Evolutionary conservation across 2,888 invertebrate genomes (phyloP).

Genomic region (Cerceris ruficornis): DNA sequence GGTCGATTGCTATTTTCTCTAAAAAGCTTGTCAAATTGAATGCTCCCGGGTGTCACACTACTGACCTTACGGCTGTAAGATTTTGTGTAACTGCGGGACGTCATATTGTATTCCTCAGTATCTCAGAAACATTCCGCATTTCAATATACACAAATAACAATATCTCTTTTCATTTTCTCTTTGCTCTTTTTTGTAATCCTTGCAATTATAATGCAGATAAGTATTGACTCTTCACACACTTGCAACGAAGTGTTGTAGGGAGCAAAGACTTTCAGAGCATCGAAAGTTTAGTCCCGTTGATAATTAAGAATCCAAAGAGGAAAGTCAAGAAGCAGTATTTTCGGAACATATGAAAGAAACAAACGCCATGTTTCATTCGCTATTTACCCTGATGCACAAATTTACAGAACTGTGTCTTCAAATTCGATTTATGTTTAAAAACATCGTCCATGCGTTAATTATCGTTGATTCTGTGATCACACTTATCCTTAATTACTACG

Average conservation of each 20-base stretch:
- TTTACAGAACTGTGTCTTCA: constrained; percentile 58
- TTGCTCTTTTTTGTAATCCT: constrained; percentile 38
- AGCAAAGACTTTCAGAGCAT: constrained; percentile 35
- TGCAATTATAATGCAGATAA: constrained; percentile 44
- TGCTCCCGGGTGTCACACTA: constrained; percentile 82
- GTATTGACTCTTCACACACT: constrained; percentile 44
- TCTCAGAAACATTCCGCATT: constrained; percentile 66
- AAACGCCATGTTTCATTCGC: constrained; percentile 79
- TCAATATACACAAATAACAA: constrained; percentile 66
- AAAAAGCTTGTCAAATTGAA: constrained; percentile 86
- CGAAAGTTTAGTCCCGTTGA: constrained; percentile 22
- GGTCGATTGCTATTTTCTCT: constrained; percentile 93
- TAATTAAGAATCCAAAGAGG: constrained; percentile 28
- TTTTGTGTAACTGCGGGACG: constrained; percentile 80
- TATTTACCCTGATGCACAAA: constrained; percentile 70
- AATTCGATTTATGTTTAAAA: constrained; percentile 49
- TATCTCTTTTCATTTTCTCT: constrained; percentile 63
- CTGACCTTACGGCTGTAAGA: constrained; percentile 79
- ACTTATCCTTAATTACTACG: constrained; percentile 52
- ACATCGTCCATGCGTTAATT: constrained; percentile 45
- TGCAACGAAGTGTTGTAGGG: constrained; percentile 37
- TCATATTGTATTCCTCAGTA: constrained; percentile 72
- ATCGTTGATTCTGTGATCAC: constrained; percentile 25
- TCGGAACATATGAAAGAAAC: constrained; percentile 76
- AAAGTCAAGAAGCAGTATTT: constrained; percentile 66